These are phyloP conservation scores for Tubulanus polymorphus DNA, from an alignment of 2,888 invertebrate species.

Conservation along the genomic window DNA sequence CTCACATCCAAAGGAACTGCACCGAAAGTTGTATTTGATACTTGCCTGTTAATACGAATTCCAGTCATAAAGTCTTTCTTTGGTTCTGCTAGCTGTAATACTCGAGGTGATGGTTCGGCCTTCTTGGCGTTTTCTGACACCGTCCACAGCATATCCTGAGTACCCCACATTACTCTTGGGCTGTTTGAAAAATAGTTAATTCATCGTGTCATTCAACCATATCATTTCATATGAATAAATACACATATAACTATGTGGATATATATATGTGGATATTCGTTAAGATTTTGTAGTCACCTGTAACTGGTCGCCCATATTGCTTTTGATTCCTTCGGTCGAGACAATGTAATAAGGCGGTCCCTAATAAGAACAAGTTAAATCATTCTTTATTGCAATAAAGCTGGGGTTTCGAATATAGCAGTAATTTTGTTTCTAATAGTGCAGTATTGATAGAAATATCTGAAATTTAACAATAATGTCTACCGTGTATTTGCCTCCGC, in stretches of 20 bases:
- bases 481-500: no score
- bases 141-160: constrained; percentile 38
- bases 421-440: no score
- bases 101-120: constrained; percentile 25
- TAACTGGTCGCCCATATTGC: constrained; percentile 36
- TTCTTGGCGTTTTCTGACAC: constrained; percentile 25
- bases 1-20: no score
- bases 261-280: not conserved
- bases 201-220: no score
- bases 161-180: constrained; percentile 37
- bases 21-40: no score
- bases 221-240: no score
- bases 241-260: no score
- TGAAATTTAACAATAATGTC: no score
- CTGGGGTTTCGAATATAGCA: no score
- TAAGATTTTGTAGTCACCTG: constrained; percentile 24
- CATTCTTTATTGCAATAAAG: no score
- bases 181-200: constrained; percentile 16
- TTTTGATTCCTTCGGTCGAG: constrained; percentile 32
- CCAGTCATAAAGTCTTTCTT: constrained; percentile 34
- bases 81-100: constrained; percentile 28
- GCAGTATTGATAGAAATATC: no score
- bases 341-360: constrained; percentile 28
- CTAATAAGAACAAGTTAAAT: no score
- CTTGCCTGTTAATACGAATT: constrained; percentile 28